phyloP scores from a whole-genome alignment of 2,888 invertebrate species.

The Pristionchus entomophagus region DNA sequence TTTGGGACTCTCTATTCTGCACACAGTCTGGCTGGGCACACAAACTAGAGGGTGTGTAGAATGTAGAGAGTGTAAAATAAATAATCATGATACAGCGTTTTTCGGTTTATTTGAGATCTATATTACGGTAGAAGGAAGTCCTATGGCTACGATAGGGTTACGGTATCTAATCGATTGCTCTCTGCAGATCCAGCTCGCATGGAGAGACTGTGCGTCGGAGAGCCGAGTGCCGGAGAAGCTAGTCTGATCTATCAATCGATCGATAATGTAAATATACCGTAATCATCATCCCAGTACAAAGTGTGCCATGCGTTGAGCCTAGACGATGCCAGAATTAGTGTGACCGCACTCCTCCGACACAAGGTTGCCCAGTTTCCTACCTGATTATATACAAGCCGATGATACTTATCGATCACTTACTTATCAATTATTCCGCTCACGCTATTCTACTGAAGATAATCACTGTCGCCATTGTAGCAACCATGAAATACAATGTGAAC shows the following conservation, averaged over 20 bases:
- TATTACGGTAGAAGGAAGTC: not conserved
- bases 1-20: too few relatives aligned
- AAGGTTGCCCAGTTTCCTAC: not conserved
- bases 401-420: constrained; percentile 17
- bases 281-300: not conserved
- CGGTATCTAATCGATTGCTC: not conserved
- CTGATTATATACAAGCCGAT: not conserved
- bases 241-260: constrained; percentile 19
- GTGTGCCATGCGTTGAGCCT: constrained; percentile 30
- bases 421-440: not conserved
- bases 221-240: constrained; percentile 41
- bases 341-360: not conserved
- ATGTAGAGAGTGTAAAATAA: too few relatives aligned
- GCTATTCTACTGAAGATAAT: not conserved
- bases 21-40: too few relatives aligned
- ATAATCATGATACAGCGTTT: too few relatives aligned
- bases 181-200: constrained; percentile 31
- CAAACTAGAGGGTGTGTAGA: too few relatives aligned
- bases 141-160: not conserved
- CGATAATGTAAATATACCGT: constrained; percentile 27
- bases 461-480: not conserved
- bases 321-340: constrained; percentile 7
- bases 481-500: constrained; percentile 37
- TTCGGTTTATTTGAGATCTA: too few relatives aligned
- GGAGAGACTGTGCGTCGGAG: constrained; percentile 12